Base-by-base conservation (phyloP, 1,140 invertebrate species). In the Zaprionus capensis region DNA sequence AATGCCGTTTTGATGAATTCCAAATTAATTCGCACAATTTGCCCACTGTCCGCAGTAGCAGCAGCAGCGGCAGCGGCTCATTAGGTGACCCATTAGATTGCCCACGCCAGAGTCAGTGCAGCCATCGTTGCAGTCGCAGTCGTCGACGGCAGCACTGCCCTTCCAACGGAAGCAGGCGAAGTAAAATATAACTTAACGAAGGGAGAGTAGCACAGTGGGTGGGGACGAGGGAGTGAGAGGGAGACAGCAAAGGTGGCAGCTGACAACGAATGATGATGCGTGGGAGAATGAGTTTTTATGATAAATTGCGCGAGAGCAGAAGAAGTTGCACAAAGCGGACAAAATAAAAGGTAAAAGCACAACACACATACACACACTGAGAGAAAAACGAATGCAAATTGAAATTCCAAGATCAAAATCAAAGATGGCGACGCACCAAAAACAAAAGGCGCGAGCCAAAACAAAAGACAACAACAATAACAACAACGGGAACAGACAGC, bases 331-430 rank as follows among this genome's bases (percentile, higher is more conserved):
- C 57, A 79, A 80, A 64, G 53, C 24, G 26, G 31, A 28, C n/a
- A n/a, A 46, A 46, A 46, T 7, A 46, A 46, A 46, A 11, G 41
- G 41, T 46, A 46, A 55, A 44, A 62, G 28, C 15, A 11, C 31
- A 5, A 26, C 5, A 22, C 24, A 24, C 46, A 38, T 7, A n/a
- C 26, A 17, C 14, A n/a, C 26, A 73, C 28, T 17, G 38, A 41
- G 28, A 63, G 34, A 20, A 66, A 68, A 72, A 63, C 72, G 75
- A 75, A 86, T 74, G 72, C 79, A 81, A 88, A 88, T 84, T 84
- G 81, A 87, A 87, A 87, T 87, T 88, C 84, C 81, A 79, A 88
- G 75, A 88, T 87, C 78, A 59, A 83, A 81, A 84, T 81, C 81
- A 51, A 71, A 71, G 61, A 84, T 78, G 69, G 62, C 71, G 66